Evolutionary conservation across 2,797 vertebrate genomes (phyloP), one percentile per base, ranked within the genome.

Genomic region (Phalanger gymnotis): DNA sequence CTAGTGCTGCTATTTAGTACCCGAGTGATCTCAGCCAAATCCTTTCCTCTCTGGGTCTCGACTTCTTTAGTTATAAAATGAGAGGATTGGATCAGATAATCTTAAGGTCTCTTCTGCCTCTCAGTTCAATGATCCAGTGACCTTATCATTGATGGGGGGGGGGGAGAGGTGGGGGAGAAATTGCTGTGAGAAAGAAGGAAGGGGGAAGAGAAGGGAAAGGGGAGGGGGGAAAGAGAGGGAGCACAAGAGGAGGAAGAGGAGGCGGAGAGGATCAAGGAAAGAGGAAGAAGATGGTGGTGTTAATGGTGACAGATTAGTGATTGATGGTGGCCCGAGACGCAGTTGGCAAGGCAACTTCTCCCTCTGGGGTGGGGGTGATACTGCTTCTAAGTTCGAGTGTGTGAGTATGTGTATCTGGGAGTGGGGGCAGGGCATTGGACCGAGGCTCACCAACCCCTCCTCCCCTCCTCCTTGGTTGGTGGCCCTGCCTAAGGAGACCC

Each of bases 281-380:
- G 90, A 96, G 95, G 95, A 30, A 0, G 95, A 40, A 51, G 5
- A 81, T 87, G 73, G 73, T 11, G 51, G 92, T 93, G 95, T 91
- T 19, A 92, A 95, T 93, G 95, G 90, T 95, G 97, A 97, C 96
- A 95, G 96, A 92, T 97, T 95, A 61, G 95, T 34, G 92, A 92
- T 92, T 58, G 93, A 87, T 51, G 40, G 51, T 27, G 73, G 9
- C 22, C 40, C 19, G 3, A 87, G 73, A 87, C 40, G 12, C 7
- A 87, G 40, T 51, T 51, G 22, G 73, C 73, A 87, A 51, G 0
- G 40, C 25, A 87, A 10, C 40, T 98, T 96, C 95, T 19, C 16
- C 25, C 4, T 55, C 53, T 51, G 13, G 31, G 40, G 40, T 1
- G 51, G 56, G 40, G 56, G 34, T 40, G 31, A 58, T 40, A 90